Conservation (phyloP, 2,797 vertebrate genomes). For the Catostomus latipinnis region DNA sequence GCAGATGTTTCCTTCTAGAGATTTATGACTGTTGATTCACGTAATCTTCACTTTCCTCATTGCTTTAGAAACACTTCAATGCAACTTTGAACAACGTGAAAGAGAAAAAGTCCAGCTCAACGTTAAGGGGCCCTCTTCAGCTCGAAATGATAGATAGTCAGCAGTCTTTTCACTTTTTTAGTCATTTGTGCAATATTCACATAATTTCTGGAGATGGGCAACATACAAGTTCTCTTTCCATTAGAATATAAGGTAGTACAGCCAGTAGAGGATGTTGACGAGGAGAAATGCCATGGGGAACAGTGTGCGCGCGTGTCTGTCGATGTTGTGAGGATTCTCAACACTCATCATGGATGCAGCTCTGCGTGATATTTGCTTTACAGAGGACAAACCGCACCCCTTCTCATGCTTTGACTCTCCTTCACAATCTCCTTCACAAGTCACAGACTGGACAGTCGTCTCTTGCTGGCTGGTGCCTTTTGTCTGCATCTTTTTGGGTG, state of each 20-base stretch:
- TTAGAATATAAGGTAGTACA: constrained; percentile 89
- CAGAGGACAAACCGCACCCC: constrained; percentile 67
- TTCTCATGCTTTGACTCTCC: constrained; percentile 44
- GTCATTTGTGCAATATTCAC: constrained; percentile 9
- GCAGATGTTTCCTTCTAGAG: neutral
- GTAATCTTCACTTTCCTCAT: neutral
- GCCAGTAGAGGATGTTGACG: constrained; percentile 91
- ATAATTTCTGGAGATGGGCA: constrained; percentile 5
- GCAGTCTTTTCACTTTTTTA: constrained; percentile 11
- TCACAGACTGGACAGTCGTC: constrained; percentile 45
- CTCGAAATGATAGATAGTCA: neutral
- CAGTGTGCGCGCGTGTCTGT: constrained; percentile 87
- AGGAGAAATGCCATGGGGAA: constrained; percentile 88
- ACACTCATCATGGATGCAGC: constrained; percentile 75
- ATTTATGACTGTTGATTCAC: neutral
- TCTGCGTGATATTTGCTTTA: constrained; percentile 69
- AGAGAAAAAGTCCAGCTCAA: constrained; percentile 4
- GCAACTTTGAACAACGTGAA: neutral
- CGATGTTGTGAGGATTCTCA: constrained; percentile 91
- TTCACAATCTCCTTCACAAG: constrained; percentile 28
- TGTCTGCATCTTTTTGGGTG: constrained; percentile 68
- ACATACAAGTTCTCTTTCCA: neutral
- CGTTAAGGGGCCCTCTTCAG: constrained; percentile 9
- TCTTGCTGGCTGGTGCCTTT: constrained; percentile 65
- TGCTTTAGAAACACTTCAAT: neutral